Evolutionary conservation across 2,113 vertebrate species (phyloP), one percentile per base, ranked within the genome.

Genomic region (Nycticorax nycticorax): DNA sequence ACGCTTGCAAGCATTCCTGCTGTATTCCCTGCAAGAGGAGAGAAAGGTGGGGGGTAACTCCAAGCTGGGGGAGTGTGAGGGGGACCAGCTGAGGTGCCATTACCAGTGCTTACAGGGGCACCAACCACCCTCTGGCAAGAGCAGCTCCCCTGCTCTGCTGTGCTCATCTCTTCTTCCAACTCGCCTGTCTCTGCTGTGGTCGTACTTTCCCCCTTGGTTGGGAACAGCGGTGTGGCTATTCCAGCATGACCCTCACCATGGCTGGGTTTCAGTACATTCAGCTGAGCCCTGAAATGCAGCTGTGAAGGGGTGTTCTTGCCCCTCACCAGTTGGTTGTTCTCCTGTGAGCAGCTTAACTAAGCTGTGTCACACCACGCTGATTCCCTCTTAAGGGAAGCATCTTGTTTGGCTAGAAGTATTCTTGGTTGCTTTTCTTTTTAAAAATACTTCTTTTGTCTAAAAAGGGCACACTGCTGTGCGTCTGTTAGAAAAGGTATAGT

Each of bases 261-360:
- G 9, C 0, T 78, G 12, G 53, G 3, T 24, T 7, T 43, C 35
- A 19, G 0, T 3, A 3, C 0, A 1, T 60, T 50, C 33, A 14
- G 3, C 26, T 68, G 69, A 85, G 48, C 5, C 33, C 33, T 43
- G 69, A 48, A 69, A 50, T 28, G 20, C 2, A 18, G 19, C 28
- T 52, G 13, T 2, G 3, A 73, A 68, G 23, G 20, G 20, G 2
- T 20, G 9, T 56, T n/a, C 33, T 71, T 41, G 19, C 2, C 14
- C 8, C 10, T 75, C 19, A 33, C 8, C 5, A 4, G n/a, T 1
- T 63, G 23, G 2, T 17, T 47, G 23, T 12, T 75, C 37, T 63
- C 6, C 18, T 57, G 14, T 26, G 23, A 62, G 35, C 18, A 55
- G 21, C 19, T n/a, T 41, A 41, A 50, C 17, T 55, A 28, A 62